Base-by-base conservation (phyloP, 2,888 invertebrate species). In the Phalera bucephala region DNA sequence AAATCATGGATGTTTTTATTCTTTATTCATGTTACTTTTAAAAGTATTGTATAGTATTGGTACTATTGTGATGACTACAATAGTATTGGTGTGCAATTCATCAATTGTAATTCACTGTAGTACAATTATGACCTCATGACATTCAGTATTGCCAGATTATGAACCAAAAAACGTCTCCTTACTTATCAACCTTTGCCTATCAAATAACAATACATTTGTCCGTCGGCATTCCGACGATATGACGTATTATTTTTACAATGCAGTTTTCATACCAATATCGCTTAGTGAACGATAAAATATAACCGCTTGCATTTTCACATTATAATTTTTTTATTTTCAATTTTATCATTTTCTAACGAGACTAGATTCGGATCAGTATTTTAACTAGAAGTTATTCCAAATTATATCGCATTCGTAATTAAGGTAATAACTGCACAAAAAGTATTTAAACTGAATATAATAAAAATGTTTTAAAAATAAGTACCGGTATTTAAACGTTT, bases 401-500 rank as follows among this genome's bases (percentile, higher is more conserved):
- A 66, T 64, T 70, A 63, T 69, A 76, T 62, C 65, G 70, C 72
- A 73, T 69, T 68, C 65, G 51, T 66, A 65, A 10, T 51, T 21
- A 82, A 82, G 83, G 79, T 68, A 71, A 65, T 75, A 61, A 66
- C 5, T 78, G 86, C 87, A 87, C 87, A 87, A 86, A 75, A 80
- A 64, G 60, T 80, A 78, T 82, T 80, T 79, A 82, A 17, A 75
- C 67, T 67, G 66, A 61, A 57, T 42, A 49, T 52, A 46, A 44
- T 42, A 36, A 45, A 33, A 45, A 54, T 69, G 76, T 72, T 64
- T 64, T 69, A 68, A 69, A 72, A 52, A 28, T 72, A 27, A 72
- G 73, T 74, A 74, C 70, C 62, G 72, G 63, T 57, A 56, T 59
- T 48, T 61, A 69, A 65, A 64, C 53, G 52, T 66, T 59, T 64